Conservation (phyloP, 2,888 invertebrate species). For the Oeneis ivallda region DNA sequence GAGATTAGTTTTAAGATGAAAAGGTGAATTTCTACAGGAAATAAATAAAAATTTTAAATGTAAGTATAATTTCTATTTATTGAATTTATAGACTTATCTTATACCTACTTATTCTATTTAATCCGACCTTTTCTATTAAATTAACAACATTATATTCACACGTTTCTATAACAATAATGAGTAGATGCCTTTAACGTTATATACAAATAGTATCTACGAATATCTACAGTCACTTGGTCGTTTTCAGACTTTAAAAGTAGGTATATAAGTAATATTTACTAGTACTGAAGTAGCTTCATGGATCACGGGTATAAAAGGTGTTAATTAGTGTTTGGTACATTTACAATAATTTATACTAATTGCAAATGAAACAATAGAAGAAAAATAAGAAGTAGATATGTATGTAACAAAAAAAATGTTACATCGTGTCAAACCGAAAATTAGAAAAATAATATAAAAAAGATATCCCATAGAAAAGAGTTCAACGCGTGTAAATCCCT, state of each 20-base stretch:
- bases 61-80: constrained; percentile 69
- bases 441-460: constrained; percentile 15
- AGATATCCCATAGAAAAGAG: constrained; percentile 33
- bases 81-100: constrained; percentile 62
- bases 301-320: constrained; percentile 28
- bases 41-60: constrained; percentile 12
- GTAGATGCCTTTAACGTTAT: constrained; percentile 65
- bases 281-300: constrained; percentile 37
- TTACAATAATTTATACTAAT: constrained; percentile 46
- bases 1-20: neutral
- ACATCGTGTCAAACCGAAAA: constrained; percentile 16
- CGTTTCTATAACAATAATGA: constrained; percentile 60
- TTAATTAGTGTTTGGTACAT: constrained; percentile 35
- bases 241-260: constrained; percentile 72
- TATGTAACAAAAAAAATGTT: too few species aligned
- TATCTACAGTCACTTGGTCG: constrained; percentile 78
- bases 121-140: constrained; percentile 65
- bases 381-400: neutral
- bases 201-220: constrained; percentile 62
- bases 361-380: neutral
- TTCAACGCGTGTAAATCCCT: constrained; percentile 36
- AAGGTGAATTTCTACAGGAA: neutral
- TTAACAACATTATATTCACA: constrained; percentile 73
- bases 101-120: constrained; percentile 48
- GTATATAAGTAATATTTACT: constrained; percentile 47